Conservation (phyloP, 37 sponge, comb jelly and placozoan species). For the Crambe crambe region DNA sequence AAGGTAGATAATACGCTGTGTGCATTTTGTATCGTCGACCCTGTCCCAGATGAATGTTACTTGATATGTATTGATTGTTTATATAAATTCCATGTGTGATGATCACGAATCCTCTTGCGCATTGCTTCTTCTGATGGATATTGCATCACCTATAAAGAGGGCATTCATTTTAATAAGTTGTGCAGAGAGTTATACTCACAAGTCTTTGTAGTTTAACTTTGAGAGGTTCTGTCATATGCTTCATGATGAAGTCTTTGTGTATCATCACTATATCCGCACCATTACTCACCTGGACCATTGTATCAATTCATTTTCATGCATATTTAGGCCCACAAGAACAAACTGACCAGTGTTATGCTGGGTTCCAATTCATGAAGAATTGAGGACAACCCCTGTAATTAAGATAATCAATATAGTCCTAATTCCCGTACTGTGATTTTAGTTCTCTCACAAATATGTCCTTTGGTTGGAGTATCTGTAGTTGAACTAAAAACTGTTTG, state of each 20-base stretch:
- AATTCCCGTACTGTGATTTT: not conserved
- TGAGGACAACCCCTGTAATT: slow-evolving; percentile 51
- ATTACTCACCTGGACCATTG: slow-evolving; percentile 58
- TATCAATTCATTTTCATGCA: not conserved
- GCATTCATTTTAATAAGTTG: not conserved
- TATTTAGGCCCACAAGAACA: not conserved
- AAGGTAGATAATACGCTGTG: too few relatives aligned
- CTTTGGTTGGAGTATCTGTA: slow-evolving; percentile 61
- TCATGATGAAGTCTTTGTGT: slow-evolving; percentile 41
- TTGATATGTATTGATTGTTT: slow-evolving; percentile 23
- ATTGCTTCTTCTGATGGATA: slow-evolving; percentile 65
- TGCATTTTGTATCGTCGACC: too few relatives aligned
- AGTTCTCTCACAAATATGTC: slow-evolving; percentile 59
- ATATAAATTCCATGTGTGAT: slow-evolving; percentile 55
- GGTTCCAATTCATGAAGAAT: slow-evolving; percentile 57
- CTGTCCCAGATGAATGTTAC: too few relatives aligned
- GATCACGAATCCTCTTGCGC: slow-evolving; percentile 65
- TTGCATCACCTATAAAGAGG: slow-evolving; percentile 26
- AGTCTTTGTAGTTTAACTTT: slow-evolving; percentile 14
- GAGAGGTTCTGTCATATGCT: slow-evolving; percentile 21
- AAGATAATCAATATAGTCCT: too few relatives aligned
- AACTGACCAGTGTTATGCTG: slow-evolving; percentile 57
- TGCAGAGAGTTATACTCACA: too few relatives aligned
- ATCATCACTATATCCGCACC: slow-evolving; percentile 60
- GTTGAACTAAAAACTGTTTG: slow-evolving; percentile 67